Base-by-base conservation (phyloP, 2,797 vertebrate genomes). In the Brachyrhaphis roseni region DNA sequence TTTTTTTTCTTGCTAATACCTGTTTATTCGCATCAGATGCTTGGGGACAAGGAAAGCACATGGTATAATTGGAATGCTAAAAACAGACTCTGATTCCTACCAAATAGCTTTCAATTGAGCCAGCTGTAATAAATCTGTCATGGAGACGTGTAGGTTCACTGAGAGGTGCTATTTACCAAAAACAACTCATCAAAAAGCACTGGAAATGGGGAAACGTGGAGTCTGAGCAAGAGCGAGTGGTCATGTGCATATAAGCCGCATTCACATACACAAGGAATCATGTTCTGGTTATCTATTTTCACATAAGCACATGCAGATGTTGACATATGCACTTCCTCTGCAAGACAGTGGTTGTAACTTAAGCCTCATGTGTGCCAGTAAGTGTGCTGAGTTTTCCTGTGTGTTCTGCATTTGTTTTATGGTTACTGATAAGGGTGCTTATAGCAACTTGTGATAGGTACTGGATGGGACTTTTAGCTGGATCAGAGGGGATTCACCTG, bases 1-100 rank as follows among this genome's bases (percentile, higher is more conserved):
- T 78, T n/a, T 2, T 49, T 23, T 49, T 51, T 51, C 89, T 83
- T 79, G 78, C 87, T 91, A 72, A 84, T 80, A 51, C 86, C 80
- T 73, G 62, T 90, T 93, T 88, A 88, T 94, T 92, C 83, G 90
- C 88, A 93, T 94, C 87, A 86, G 88, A 86, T 93, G 88, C 77
- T 88, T 72, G 86, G 86, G 91, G 83, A 91, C 90, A 77, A 76
- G 86, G 36, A 78, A 80, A 86, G 90, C 88, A 87, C 84, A 13
- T 94, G 93, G 93, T 91, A 93, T 93, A 92, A 94, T 83, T 62
- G 23, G 82, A 84, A 83, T 89, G 79, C 85, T 90, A 84, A 84
- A 84, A 92, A 93, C 89, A 91, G 91, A 89, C 90, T 87, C 83
- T 78, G 89, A 88, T 94, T 93, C 91, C 93, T 90, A 92, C 91